Conservation (phyloP, 30 jellyfish, hydroid and myxozoan genomes). For the Aurelia aurita region DNA sequence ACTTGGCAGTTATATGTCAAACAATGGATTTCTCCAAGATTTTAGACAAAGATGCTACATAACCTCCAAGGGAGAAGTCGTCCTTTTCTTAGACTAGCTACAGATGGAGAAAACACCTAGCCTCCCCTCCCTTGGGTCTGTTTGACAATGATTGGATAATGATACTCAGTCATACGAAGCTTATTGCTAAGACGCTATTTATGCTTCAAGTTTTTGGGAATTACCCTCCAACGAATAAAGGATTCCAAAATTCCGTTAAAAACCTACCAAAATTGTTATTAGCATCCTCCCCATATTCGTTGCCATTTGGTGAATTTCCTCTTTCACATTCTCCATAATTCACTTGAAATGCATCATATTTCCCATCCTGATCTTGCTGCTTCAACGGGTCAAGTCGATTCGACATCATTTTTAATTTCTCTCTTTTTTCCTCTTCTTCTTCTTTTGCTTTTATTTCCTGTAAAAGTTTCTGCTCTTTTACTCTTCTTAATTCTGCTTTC, state of each 20-base stretch:
- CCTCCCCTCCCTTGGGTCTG: too few species aligned
- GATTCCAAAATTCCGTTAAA: too few species aligned
- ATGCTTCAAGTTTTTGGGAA: too few species aligned
- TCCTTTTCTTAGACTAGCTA: too few species aligned
- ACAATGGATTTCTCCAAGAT: too few species aligned
- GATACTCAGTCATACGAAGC: too few species aligned
- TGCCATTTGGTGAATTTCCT: neutral
- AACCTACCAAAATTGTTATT: constrained; percentile 57
- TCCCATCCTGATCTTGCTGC: neutral
- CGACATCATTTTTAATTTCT: constrained; percentile 18
- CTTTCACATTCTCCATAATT: constrained; percentile 67
- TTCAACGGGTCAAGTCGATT: constrained; percentile 4
- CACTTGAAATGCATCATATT: constrained; percentile 64
- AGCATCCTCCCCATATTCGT: constrained; percentile 30
- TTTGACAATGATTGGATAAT: too few species aligned
- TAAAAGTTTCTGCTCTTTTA: constrained; percentile 57
- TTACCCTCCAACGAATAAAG: neutral
- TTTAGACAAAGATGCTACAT: too few species aligned
- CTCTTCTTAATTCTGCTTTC: constrained; percentile 67
- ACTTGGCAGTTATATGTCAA: too few species aligned
- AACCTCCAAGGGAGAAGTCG: too few species aligned
- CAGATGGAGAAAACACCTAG: too few species aligned
- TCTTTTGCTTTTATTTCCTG: constrained; percentile 57
- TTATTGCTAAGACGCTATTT: too few species aligned
- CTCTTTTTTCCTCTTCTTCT: constrained; percentile 62